Conservation (phyloP, 2,113 vertebrate species). For the Chaetodon auriga region DNA sequence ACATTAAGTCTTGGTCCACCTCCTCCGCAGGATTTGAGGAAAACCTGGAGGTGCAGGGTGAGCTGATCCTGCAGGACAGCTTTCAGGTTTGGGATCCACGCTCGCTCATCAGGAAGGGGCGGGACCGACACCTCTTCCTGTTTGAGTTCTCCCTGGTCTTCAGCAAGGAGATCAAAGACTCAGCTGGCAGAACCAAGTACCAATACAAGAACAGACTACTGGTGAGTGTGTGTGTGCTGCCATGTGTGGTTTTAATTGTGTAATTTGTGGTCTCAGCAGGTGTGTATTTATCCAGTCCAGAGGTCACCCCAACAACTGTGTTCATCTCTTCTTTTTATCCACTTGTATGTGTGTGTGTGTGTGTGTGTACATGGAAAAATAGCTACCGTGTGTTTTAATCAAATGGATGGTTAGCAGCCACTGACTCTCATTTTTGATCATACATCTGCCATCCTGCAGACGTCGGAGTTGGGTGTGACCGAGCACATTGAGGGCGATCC, state of each 20-base stretch:
- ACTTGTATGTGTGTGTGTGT: background rate
- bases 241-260: background rate
- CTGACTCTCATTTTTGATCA: background rate
- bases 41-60: slow-evolving; percentile 96
- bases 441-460: slow-evolving; percentile 80
- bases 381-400: background rate
- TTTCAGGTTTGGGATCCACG: slow-evolving; percentile 99
- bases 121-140: slow-evolving; percentile 97
- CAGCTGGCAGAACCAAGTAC: slow-evolving; percentile 97
- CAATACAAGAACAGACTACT: slow-evolving; percentile 99
- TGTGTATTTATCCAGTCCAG: background rate
- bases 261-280: background rate
- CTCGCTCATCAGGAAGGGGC: slow-evolving; percentile 96
- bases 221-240: slow-evolving; percentile 80
- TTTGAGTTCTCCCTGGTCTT: slow-evolving; percentile 99
- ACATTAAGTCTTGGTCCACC: background rate
- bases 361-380: background rate
- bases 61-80: slow-evolving; percentile 97
- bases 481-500: slow-evolving; percentile 99
- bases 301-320: background rate
- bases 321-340: background rate
- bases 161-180: slow-evolving; percentile 99
- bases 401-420: background rate
- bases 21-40: slow-evolving; percentile 92
- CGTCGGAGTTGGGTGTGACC: slow-evolving; percentile 96